Conservation (phyloP, 2,113 vertebrate genomes). For the Setophaga kirtlandii region DNA sequence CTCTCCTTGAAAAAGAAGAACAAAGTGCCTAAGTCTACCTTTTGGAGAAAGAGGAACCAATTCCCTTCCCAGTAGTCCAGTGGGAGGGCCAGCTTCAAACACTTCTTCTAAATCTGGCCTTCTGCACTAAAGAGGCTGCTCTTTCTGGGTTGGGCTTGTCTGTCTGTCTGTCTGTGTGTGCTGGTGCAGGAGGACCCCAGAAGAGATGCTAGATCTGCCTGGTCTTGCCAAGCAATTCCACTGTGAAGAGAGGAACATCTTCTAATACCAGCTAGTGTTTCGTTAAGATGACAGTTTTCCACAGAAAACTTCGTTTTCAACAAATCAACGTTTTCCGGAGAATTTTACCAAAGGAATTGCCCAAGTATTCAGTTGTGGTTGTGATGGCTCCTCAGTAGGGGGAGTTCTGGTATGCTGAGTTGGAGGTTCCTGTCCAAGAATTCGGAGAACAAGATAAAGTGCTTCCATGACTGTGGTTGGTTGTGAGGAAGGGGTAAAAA, state of each 20-base stretch:
- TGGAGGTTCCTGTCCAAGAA: background rate
- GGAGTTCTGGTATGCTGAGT: slow-evolving; percentile 52
- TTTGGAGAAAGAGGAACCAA: background rate
- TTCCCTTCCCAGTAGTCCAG: background rate
- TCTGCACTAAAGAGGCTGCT: background rate
- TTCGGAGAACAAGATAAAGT: background rate
- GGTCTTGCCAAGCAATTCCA: background rate
- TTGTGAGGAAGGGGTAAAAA: background rate
- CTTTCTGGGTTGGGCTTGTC: background rate
- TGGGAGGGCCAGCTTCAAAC: background rate
- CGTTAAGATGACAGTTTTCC: background rate
- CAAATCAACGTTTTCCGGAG: background rate
- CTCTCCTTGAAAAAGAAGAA: background rate
- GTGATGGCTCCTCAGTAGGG: slow-evolving; percentile 53
- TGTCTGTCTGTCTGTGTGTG: background rate
- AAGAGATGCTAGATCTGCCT: background rate
- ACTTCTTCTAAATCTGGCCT: background rate
- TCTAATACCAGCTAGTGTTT: background rate
- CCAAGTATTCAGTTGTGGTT: slow-evolving; percentile 37
- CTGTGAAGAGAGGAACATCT: background rate
- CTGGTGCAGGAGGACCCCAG: background rate
- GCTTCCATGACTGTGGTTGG: background rate
- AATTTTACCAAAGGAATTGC: slow-evolving; percentile 6
- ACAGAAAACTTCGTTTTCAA: slow-evolving; percentile 21
- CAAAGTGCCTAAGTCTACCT: accelerated